Percentiles rank a stretch among this genome's conserved stretches.
Conservation (phyloP, 2,888 invertebrate genomes). For the Epinotia demarniana region DNA sequence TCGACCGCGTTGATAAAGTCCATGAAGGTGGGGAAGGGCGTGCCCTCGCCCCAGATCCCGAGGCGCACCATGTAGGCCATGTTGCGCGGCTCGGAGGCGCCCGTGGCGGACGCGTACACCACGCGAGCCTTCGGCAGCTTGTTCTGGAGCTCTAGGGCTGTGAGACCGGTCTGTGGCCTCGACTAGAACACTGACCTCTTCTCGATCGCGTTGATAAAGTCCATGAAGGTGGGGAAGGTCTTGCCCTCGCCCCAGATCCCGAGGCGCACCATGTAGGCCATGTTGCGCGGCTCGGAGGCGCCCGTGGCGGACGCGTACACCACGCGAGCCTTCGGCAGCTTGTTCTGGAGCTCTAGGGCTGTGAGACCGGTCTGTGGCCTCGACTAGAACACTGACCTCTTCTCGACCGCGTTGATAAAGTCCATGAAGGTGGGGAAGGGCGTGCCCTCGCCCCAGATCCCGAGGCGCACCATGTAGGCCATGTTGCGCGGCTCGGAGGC, state of each 20-base stretch:
- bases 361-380: slow-evolving; percentile 99
- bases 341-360: slow-evolving; percentile 97
- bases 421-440: slow-evolving; percentile 97
- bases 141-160: slow-evolving; percentile 93
- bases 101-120: slow-evolving; percentile 98
- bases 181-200: slow-evolving; percentile 86
- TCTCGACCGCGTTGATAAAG: slow-evolving; percentile 98
- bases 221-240: slow-evolving; percentile 96
- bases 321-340: slow-evolving; percentile 95
- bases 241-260: slow-evolving; percentile 99
- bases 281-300: slow-evolving; percentile 98
- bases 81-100: slow-evolving; percentile 98
- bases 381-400: slow-evolving; percentile 86
- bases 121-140: slow-evolving; percentile 96
- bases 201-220: slow-evolving; percentile 98
- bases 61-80: slow-evolving; percentile 99
- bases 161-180: background rate
- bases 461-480: slow-evolving; percentile 99
- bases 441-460: slow-evolving; percentile 99
- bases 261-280: slow-evolving; percentile 99
- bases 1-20: slow-evolving; percentile 99
- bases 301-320: slow-evolving; percentile 99
- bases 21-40: slow-evolving; percentile 96
- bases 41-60: slow-evolving; percentile 99
- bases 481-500: slow-evolving; percentile 99